phyloP scores from a whole-genome alignment of 2,888 invertebrate species.

The Platycheirus rosarum region DNA sequence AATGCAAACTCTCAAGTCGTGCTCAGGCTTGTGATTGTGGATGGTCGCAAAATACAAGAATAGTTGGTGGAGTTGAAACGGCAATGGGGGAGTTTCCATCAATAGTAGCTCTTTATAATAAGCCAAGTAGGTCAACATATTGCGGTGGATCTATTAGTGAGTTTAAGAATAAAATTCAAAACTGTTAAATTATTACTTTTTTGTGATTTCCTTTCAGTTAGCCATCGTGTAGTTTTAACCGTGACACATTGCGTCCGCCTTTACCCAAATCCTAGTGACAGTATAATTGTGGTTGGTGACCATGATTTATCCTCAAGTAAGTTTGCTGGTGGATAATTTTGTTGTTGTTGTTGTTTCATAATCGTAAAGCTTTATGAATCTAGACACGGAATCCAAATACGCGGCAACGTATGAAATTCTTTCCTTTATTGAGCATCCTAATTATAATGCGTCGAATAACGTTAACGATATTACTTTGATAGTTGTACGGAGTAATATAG shows the following conservation, averaged over 20 bases:
- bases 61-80: slow-evolving; percentile 84
- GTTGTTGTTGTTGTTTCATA: too few species aligned
- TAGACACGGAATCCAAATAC: slow-evolving; percentile 75
- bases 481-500: slow-evolving; percentile 81
- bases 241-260: slow-evolving; percentile 83
- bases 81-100: slow-evolving; percentile 85
- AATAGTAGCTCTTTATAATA: slow-evolving; percentile 84
- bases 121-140: slow-evolving; percentile 75
- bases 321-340: slow-evolving; percentile 65
- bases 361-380: too few species aligned
- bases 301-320: slow-evolving; percentile 83
- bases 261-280: slow-evolving; percentile 75
- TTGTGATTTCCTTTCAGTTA: slow-evolving; percentile 75
- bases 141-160: slow-evolving; percentile 83
- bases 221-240: slow-evolving; percentile 82
- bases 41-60: slow-evolving; percentile 81
- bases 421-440: slow-evolving; percentile 78
- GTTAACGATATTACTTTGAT: slow-evolving; percentile 84
- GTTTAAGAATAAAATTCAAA: too few species aligned
- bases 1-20: slow-evolving; percentile 75
- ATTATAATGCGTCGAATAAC: slow-evolving; percentile 69
- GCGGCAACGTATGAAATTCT: slow-evolving; percentile 81
- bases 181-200: background rate
- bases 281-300: slow-evolving; percentile 83
- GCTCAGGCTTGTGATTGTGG: slow-evolving; percentile 80